Conservation (phyloP, 2,113 vertebrate genomes). For the Cochlearius cochlearius region DNA sequence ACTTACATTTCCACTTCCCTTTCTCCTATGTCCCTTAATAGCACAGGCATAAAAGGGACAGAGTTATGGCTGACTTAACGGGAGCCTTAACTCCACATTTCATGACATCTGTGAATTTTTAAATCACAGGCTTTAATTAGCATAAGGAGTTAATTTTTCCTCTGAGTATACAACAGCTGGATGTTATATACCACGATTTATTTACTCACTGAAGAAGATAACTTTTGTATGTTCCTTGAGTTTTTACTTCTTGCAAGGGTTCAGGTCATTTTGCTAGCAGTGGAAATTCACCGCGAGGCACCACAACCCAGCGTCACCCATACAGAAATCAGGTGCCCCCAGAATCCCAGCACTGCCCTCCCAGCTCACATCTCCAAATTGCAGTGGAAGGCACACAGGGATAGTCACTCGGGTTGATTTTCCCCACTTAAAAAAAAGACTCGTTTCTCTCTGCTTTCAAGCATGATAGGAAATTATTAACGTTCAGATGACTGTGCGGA, state of each 20-base stretch:
- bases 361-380: background rate
- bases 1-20: background rate
- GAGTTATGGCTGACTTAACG: background rate
- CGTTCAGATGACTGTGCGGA: background rate
- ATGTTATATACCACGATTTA: background rate
- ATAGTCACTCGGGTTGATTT: background rate
- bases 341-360: background rate
- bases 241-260: background rate
- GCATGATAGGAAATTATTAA: conserved; percentile 21
- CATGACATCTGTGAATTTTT: background rate
- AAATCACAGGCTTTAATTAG: background rate
- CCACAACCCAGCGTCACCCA: rapidly evolving
- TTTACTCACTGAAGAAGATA: background rate
- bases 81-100: background rate
- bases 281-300: background rate
- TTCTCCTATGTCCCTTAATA: background rate
- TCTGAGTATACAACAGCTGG: background rate
- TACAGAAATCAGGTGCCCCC: rapidly evolving
- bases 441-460: conserved; percentile 12
- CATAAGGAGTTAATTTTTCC: background rate
- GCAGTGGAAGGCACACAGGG: background rate
- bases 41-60: background rate
- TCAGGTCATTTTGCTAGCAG: background rate
- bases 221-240: background rate
- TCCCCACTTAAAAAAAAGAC: background rate